Percentiles rank a stretch among this genome's conserved stretches.
These are phyloP conservation scores for Seriola aureovittata DNA, from an alignment of 2,113 vertebrate genomes.

Conservation along the genomic window DNA sequence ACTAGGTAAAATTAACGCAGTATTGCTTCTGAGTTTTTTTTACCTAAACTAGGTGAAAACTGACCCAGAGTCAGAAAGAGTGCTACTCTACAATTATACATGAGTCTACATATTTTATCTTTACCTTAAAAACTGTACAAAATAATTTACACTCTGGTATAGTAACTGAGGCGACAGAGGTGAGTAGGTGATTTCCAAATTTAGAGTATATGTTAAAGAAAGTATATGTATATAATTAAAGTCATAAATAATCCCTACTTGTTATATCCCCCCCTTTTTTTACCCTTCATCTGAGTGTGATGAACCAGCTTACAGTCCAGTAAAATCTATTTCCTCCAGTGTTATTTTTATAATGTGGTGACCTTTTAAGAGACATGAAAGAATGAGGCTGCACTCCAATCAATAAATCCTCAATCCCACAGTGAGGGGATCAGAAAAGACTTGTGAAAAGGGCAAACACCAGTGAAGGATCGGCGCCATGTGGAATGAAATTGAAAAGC, in stretches of 20 bases:
- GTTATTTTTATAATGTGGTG: constrained; percentile 52
- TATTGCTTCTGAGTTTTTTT: too few species aligned
- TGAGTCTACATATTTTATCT: too few species aligned
- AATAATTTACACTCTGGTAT: too few species aligned
- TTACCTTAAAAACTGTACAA: too few species aligned
- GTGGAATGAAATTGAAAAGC: constrained; percentile 29
- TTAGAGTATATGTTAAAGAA: not conserved
- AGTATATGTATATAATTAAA: not conserved
- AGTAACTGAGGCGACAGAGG: not conserved
- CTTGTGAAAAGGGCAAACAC: constrained; percentile 56
- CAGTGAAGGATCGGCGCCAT: constrained; percentile 12
- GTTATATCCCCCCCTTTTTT: not conserved
- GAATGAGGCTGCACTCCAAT: constrained; percentile 47
- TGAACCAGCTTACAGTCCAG: constrained; percentile 6
- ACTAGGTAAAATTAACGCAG: too few species aligned
- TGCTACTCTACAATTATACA: too few species aligned
- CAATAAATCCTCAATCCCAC: constrained; percentile 67
- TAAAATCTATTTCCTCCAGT: constrained; percentile 17
- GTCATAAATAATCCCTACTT: not conserved
- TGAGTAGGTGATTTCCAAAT: not conserved
- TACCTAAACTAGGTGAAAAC: too few species aligned
- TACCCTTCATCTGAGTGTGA: not conserved
- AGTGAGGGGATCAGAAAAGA: constrained; percentile 37
- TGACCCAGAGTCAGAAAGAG: too few species aligned
- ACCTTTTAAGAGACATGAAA: constrained; percentile 66